phyloP scores from a whole-genome alignment of 2,888 invertebrate species.

The Fragum sueziense region DNA sequence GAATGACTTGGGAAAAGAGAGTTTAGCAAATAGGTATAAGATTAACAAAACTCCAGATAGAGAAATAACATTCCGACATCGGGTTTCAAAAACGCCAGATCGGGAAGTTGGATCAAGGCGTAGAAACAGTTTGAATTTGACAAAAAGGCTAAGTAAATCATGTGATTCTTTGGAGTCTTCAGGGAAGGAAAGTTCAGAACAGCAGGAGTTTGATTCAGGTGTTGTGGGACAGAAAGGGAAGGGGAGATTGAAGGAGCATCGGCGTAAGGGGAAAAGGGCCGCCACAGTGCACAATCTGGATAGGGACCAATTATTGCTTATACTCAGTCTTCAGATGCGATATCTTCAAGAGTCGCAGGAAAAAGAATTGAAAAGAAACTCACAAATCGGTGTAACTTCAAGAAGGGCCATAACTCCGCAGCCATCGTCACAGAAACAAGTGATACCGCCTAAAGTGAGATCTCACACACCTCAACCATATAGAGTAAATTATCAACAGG shows the following conservation, averaged over 20 bases:
- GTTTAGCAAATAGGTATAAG: constrained; percentile 43
- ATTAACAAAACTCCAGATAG: constrained; percentile 54
- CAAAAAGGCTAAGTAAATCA: constrained; percentile 56
- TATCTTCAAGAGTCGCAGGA: constrained; percentile 73
- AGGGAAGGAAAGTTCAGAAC: constrained; percentile 35
- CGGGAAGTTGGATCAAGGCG: constrained; percentile 41
- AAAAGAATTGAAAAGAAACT: constrained; percentile 55
- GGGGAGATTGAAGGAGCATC: constrained; percentile 71
- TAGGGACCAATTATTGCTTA: constrained; percentile 73
- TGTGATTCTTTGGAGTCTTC: constrained; percentile 66
- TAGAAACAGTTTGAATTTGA: constrained; percentile 45
- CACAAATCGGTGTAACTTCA: constrained; percentile 19
- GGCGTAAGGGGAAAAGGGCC: constrained; percentile 69
- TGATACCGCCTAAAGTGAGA: constrained; percentile 63
- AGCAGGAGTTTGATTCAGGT: constrained; percentile 23
- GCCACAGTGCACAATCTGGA: constrained; percentile 75
- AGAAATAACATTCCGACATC: constrained; percentile 34
- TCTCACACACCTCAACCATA: constrained; percentile 75
- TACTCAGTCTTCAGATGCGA: constrained; percentile 74
- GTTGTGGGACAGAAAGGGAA: constrained; percentile 38
- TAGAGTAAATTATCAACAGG: constrained; percentile 31
- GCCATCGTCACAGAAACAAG: constrained; percentile 56
- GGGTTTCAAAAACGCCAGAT: constrained; percentile 52
- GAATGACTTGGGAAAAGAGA: constrained; percentile 51
- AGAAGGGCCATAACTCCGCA: constrained; percentile 72